Conservation (phyloP, 2,888 invertebrate species). For the Marronus borbonicus region DNA sequence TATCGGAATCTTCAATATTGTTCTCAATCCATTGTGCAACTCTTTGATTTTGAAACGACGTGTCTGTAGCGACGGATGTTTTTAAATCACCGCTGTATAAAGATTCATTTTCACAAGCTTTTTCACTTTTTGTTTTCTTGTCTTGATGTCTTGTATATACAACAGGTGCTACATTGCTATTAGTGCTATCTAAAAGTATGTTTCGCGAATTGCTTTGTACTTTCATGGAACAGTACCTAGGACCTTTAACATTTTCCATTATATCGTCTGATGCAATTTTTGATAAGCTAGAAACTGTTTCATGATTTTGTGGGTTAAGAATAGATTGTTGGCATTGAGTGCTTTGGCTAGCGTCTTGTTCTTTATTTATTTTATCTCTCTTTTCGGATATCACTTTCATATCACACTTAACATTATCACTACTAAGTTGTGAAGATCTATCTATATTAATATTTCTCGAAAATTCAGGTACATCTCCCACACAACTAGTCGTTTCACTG, state of each 20-base stretch:
- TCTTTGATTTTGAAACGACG: slow-evolving; percentile 63
- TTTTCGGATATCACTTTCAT: slow-evolving; percentile 33
- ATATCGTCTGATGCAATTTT: slow-evolving; percentile 23
- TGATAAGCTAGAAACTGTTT: slow-evolving; percentile 56
- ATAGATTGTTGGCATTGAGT: slow-evolving; percentile 59
- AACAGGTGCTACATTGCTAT: slow-evolving; percentile 81
- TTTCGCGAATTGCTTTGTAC: slow-evolving; percentile 86
- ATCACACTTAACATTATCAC: neutral
- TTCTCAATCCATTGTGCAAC: slow-evolving; percentile 87
- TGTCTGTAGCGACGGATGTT: slow-evolving; percentile 55
- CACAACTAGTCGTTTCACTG: slow-evolving; percentile 41
- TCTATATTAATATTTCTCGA: slow-evolving; percentile 12
- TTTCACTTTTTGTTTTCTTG: slow-evolving; percentile 49
- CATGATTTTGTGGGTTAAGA: slow-evolving; percentile 57
- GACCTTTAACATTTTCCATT: slow-evolving; percentile 70
- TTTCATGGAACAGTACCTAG: slow-evolving; percentile 83
- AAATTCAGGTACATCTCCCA: slow-evolving; percentile 6
- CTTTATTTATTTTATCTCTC: slow-evolving; percentile 20
- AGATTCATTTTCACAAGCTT: slow-evolving; percentile 54
- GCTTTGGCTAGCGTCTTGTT: neutral
- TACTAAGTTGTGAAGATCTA: slow-evolving; percentile 25
- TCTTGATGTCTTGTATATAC: slow-evolving; percentile 76
- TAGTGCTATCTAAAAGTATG: slow-evolving; percentile 84
- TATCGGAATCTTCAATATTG: slow-evolving; percentile 73
- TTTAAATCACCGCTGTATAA: slow-evolving; percentile 58